These are phyloP conservation scores for Neolamprologus hecqui DNA, from an alignment of 2,113 vertebrate genomes.

Conservation along the genomic window DNA sequence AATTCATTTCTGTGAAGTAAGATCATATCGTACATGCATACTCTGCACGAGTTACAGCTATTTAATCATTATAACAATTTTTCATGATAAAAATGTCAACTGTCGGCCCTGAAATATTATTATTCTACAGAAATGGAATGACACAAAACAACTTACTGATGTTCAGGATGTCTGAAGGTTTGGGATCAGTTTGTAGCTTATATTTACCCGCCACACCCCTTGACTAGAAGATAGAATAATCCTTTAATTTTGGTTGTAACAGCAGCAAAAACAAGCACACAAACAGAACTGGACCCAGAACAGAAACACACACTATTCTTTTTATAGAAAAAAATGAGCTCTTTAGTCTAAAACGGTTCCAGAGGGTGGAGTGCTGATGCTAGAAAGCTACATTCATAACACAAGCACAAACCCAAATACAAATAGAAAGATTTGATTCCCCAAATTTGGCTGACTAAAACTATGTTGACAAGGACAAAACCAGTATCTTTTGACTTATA, in stretches of 20 bases:
- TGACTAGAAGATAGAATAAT: background rate
- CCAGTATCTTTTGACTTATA: too few relatives aligned
- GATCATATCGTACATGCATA: constrained; percentile 1
- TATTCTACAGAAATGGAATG: background rate
- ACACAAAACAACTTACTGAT: background rate
- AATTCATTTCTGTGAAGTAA: constrained; percentile 12
- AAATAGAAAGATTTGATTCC: too few relatives aligned
- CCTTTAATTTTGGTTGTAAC: background rate
- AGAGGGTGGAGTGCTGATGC: too few relatives aligned
- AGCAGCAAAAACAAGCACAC: background rate
- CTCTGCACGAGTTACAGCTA: background rate
- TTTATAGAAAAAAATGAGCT: background rate
- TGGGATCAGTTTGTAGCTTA: background rate
- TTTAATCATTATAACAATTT: background rate
- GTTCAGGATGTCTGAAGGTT: background rate
- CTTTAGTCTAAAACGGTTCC: too few relatives aligned
- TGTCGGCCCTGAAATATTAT: background rate
- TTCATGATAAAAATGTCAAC: background rate
- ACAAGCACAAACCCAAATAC: too few relatives aligned
- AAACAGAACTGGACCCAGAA: background rate
- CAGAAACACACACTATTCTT: background rate
- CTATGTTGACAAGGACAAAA: too few relatives aligned
- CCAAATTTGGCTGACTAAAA: too few relatives aligned
- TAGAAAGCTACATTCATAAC: too few relatives aligned
- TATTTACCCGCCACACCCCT: background rate